Evolutionary conservation across 2,888 invertebrate genomes (phyloP), one percentile per base, ranked within the genome.

Genomic region (Caenorhabditis sp.): DNA sequence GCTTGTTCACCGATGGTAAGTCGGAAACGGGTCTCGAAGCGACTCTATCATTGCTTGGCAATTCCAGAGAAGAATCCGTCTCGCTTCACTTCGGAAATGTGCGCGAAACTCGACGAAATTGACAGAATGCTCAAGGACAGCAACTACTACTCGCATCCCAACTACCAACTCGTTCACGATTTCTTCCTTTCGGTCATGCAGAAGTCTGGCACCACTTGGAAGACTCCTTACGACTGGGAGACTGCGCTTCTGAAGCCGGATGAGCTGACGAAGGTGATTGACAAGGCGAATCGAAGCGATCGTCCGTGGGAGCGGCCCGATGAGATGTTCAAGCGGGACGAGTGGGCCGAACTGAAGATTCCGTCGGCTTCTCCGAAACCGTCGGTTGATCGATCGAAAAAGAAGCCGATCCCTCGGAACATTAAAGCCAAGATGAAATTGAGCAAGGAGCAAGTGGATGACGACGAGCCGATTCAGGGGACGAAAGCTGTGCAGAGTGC

Each of bases 221-320:
- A 58, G 5, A 44, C 51, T n/a, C 69, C 74, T 5, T 80, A 62
- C 35, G 80, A 80, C 40, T 80, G 80, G 80, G 80, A 80, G 44
- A 28, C 20, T 47, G 5, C n/a, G n/a, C n/a, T n/a, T n/a, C n/a
- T n/a, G n/a, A n/a, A n/a, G n/a, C n/a, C n/a, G 18, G 20, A 47
- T 4, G 47, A 47, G 28, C 6, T n/a, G 44, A 28, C 58, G n/a
- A 20, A 18, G 18, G 20, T 9, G n/a, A n/a, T n/a, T n/a, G n/a
- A n/a, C n/a, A n/a, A n/a, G n/a, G n/a, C n/a, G n/a, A n/a, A n/a
- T n/a, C n/a, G n/a, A n/a, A n/a, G n/a, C n/a, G n/a, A n/a, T n/a
- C n/a, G n/a, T n/a, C n/a, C n/a, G n/a, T n/a, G n/a, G n/a, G n/a
- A n/a, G n/a, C n/a, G n/a, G n/a, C n/a, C n/a, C n/a, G n/a, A n/a